phyloP scores from a whole-genome alignment of 2,797 vertebrate species.

The Notamacropus eugenii region DNA sequence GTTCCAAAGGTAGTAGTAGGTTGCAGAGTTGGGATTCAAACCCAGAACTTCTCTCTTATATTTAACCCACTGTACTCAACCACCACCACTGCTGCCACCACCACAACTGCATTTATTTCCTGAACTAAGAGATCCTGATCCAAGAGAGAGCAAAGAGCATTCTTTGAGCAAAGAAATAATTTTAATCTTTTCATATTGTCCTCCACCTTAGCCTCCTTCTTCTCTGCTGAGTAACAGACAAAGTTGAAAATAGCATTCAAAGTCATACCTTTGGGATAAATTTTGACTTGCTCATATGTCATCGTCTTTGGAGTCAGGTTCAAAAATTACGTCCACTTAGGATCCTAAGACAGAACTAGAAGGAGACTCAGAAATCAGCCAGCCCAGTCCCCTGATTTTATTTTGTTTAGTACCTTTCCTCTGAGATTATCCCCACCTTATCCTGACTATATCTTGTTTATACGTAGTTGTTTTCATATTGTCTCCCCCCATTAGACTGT shows the following conservation, averaged over 20 bases:
- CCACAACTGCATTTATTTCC: background rate
- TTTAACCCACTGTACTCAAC: background rate
- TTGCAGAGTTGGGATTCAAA: background rate
- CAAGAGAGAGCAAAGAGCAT: background rate
- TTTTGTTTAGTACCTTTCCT: background rate
- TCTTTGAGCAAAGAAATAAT: background rate
- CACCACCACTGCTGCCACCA: background rate
- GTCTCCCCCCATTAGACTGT: background rate
- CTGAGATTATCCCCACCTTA: background rate
- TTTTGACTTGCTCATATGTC: background rate
- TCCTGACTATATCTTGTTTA: background rate
- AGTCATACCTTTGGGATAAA: background rate
- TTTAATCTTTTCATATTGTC: background rate
- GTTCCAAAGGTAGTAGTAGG: background rate
- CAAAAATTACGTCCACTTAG: background rate
- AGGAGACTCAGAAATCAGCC: background rate
- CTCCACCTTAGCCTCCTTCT: background rate
- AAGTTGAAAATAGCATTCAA: background rate
- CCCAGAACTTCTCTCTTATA: background rate
- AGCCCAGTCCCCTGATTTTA: background rate
- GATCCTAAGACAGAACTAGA: background rate
- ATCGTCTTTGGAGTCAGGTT: background rate
- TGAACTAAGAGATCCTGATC: background rate
- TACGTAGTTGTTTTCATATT: background rate
- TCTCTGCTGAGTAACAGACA: background rate